phyloP scores from a whole-genome alignment of 2,888 invertebrate species.

The Mythimna ferrago region DNA sequence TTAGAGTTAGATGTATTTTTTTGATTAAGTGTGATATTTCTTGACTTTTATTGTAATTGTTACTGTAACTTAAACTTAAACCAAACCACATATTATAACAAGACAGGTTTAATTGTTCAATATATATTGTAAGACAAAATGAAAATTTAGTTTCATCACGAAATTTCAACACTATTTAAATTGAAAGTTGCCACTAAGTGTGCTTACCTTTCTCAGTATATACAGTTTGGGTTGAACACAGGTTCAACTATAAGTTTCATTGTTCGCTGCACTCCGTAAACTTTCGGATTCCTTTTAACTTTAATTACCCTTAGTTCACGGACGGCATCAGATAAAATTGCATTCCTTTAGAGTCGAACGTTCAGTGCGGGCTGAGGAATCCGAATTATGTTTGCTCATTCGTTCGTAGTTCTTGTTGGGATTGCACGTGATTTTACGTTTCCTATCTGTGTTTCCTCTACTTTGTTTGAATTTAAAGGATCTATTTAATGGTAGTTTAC shows the following conservation, averaged over 20 bases:
- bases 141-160: not conserved
- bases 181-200: slow-evolving; percentile 26
- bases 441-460: slow-evolving; percentile 29
- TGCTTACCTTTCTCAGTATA: slow-evolving; percentile 17
- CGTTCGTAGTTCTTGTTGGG: slow-evolving; percentile 42
- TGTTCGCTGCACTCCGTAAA: slow-evolving; percentile 65
- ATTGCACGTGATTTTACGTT: slow-evolving; percentile 52
- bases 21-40: no score
- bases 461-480: slow-evolving; percentile 35
- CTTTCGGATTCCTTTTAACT: slow-evolving; percentile 71
- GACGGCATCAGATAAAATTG: slow-evolving; percentile 77
- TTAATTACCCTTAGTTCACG: slow-evolving; percentile 76
- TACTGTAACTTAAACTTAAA: not conserved
- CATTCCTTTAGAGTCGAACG: slow-evolving; percentile 70
- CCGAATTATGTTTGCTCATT: slow-evolving; percentile 62
- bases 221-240: slow-evolving; percentile 49
- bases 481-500: slow-evolving; percentile 13
- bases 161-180: slow-evolving; percentile 6
- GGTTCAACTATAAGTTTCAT: slow-evolving; percentile 65
- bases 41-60: no score
- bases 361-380: slow-evolving; percentile 54
- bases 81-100: not conserved
- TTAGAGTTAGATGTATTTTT: no score
- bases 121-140: not conserved
- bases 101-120: not conserved